A percentile compares a stretch with the other conserved stretches of the same genome.
Conservation (phyloP, 2,797 vertebrate species). For the Lophura swinhoii region DNA sequence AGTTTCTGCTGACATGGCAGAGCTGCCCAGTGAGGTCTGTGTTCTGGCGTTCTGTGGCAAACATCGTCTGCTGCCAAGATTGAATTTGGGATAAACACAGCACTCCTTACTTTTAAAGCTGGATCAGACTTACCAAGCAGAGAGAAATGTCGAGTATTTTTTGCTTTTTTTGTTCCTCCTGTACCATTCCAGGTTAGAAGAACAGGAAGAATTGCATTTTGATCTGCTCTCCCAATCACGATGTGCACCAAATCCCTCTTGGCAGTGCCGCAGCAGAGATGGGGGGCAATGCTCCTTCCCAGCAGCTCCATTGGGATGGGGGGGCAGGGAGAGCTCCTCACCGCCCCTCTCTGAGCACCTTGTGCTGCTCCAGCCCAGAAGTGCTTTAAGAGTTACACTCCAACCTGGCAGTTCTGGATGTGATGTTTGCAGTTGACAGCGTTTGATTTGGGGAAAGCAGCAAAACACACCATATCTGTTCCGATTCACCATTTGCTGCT, state of each 20-base stretch:
- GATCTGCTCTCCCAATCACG: background rate
- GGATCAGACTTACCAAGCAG: background rate
- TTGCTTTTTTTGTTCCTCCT: background rate
- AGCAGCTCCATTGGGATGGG: background rate
- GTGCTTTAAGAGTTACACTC: background rate
- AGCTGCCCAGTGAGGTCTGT: background rate
- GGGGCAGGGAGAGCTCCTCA: background rate
- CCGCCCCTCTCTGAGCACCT: background rate
- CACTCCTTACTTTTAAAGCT: background rate
- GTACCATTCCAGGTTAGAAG: background rate
- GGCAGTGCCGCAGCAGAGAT: background rate
- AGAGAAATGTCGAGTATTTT: background rate
- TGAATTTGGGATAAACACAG: constrained; percentile 35
- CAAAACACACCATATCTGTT: accelerated
- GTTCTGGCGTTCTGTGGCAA: constrained; percentile 16
- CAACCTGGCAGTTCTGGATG: background rate
- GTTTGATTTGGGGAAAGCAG: accelerated
- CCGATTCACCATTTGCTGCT: background rate
- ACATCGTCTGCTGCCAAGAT: background rate
- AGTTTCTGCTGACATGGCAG: background rate
- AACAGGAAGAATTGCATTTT: background rate
- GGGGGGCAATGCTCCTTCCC: background rate
- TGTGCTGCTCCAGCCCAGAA: background rate
- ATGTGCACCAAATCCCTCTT: background rate
- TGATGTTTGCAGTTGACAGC: background rate